phyloP scores from a whole-genome alignment of 2,797 vertebrate genomes.

The Geotrypetes seraphini region DNA sequence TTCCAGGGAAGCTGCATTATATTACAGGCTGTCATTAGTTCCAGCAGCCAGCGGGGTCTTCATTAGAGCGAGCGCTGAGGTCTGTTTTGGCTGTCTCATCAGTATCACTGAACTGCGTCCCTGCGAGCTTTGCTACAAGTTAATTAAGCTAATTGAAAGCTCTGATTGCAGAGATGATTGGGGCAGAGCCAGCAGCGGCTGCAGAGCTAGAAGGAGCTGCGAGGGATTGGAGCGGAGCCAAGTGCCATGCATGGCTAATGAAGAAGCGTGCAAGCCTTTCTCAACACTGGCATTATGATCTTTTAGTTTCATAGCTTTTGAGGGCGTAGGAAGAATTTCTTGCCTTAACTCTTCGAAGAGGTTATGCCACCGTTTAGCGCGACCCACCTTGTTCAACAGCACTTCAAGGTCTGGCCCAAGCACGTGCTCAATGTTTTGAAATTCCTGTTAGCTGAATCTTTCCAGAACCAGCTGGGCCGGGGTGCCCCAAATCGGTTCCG shows the following conservation, averaged over 20 bases:
- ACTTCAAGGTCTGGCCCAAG: too few species aligned
- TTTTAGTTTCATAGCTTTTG: too few species aligned
- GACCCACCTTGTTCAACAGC: too few species aligned
- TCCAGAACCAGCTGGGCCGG: too few species aligned
- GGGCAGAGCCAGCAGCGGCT: slow-evolving; percentile 86
- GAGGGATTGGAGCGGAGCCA: slow-evolving; percentile 91
- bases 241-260: slow-evolving; percentile 89
- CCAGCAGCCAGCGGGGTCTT: slow-evolving; percentile 57
- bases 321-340: too few species aligned
- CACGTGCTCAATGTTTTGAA: too few species aligned
- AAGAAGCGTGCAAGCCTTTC: too few species aligned
- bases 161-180: slow-evolving; percentile 99
- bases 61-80: slow-evolving; percentile 68
- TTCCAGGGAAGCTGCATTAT: slow-evolving; percentile 50
- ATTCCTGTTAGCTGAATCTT: too few species aligned
- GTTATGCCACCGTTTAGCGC: too few species aligned
- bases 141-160: slow-evolving; percentile 99
- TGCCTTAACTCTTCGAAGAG: too few species aligned
- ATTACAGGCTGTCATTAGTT: slow-evolving; percentile 59
- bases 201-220: slow-evolving; percentile 85
- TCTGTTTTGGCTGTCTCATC: slow-evolving; percentile 95
- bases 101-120: slow-evolving; percentile 86
- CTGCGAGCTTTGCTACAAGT: slow-evolving; percentile 99
- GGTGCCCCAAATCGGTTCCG: too few species aligned
- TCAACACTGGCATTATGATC: too few species aligned